Percentiles rank a stretch among this genome's conserved stretches.
These are phyloP conservation scores for Electrona antarctica DNA, from an alignment of 2,113 vertebrate genomes.

Conservation along the genomic window DNA sequence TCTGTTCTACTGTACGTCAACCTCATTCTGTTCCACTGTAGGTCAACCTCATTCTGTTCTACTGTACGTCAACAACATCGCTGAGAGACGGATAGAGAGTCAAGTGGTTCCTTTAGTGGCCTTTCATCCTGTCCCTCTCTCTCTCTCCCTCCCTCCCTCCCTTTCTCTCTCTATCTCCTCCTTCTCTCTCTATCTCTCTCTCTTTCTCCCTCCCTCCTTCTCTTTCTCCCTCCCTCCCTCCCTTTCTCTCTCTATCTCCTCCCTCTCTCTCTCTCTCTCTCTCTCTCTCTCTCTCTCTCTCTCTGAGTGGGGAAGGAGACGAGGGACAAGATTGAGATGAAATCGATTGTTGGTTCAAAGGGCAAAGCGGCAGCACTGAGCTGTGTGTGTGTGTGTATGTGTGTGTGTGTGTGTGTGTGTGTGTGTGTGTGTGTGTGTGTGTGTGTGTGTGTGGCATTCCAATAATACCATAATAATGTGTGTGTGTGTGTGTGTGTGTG, in stretches of 20 bases:
- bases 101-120: slow-evolving; percentile 37
- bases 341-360: slow-evolving; percentile 50
- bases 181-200: slow-evolving; percentile 9
- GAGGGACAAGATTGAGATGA: slow-evolving; percentile 49
- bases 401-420: slow-evolving; percentile 28
- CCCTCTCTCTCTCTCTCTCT: background rate
- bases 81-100: slow-evolving; percentile 33
- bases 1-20: too few relatives aligned
- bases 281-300: background rate
- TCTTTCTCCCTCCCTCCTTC: background rate
- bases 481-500: slow-evolving; percentile 17
- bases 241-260: background rate
- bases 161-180: slow-evolving; percentile 2
- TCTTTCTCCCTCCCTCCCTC: background rate
- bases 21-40: too few relatives aligned
- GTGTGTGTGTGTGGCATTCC: too few relatives aligned
- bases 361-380: slow-evolving; percentile 35
- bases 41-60: too few relatives aligned
- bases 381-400: slow-evolving; percentile 6
- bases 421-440: slow-evolving; percentile 36
- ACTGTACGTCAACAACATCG: too few relatives aligned
- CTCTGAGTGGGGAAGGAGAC: slow-evolving; percentile 14
- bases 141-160: background rate
- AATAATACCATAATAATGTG: too few relatives aligned
- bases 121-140: slow-evolving; percentile 18